Evolutionary conservation across 2,113 vertebrate species (phyloP), one percentile per base, ranked within the genome.

Genomic region (Vulpes ferrilata): DNA sequence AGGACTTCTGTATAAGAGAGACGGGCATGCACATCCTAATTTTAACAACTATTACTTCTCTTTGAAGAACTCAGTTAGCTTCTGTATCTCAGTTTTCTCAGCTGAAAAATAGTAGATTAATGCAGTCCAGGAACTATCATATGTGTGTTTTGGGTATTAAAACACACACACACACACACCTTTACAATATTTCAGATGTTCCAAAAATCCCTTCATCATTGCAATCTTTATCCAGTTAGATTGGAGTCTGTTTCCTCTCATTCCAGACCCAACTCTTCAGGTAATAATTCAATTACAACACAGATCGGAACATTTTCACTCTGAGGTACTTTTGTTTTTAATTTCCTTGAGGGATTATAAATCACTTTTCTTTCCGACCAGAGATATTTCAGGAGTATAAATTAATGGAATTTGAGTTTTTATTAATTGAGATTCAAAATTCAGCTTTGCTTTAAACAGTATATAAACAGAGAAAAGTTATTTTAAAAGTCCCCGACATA

Each of bases 371-470:
- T 17, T 78, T 76, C 23, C 3, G n/a, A 30, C 22, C 32, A 78
- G 32, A 82, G 1, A 43, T 35, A 35, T 12, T 80, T 19, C 4
- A 73, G 82, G 53, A 10, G 3, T 53, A 48, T 32, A 88, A 38
- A 57, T 83, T 27, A 96, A 53, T 48, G 3, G 20, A 59, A 1
- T 32, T 3, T 30, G 30, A 7, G 9, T 35, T 90, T 80, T 69
- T 94, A 92, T 90, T 94, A 81, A 92, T 48, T 23, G 38, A 23
- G 7, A 88, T 71, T 79, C 11, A 11, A 88, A 84, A 94, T 35
- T 5, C 65, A 60, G 27, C 64, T 90, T 88, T 91, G 65, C 65
- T 15, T 95, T 27, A n/a, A 35, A 69, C 13, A 20, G 2, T 79
- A 73, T 55, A 5, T 71, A 95, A 92, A 88, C 19, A 81, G 22